Evolutionary conservation across 2,113 vertebrate genomes (phyloP).

Genomic region (Balaenoptera acutorostrata): DNA sequence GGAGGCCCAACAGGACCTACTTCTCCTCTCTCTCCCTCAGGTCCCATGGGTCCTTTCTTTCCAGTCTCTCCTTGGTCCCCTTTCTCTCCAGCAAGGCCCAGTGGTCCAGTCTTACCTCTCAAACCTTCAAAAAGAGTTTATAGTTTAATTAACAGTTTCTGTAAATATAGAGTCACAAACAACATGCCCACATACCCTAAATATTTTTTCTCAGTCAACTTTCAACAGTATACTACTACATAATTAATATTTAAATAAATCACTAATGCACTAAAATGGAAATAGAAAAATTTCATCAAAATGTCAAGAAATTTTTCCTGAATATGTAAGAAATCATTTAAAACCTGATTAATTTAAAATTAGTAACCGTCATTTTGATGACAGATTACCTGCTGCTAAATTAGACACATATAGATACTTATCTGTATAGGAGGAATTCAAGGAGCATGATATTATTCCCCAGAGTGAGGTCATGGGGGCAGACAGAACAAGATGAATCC

Average conservation of each 20-base stretch:
- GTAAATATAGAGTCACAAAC: neutral
- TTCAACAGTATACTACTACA: neutral
- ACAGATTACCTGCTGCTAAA: neutral
- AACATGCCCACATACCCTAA: neutral
- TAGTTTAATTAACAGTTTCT: constrained; percentile 45
- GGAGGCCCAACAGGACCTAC: constrained; percentile 82
- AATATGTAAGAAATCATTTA: neutral
- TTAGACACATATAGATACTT: neutral
- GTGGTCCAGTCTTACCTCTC: constrained; percentile 90
- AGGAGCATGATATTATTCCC: neutral
- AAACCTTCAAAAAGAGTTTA: constrained; percentile 86
- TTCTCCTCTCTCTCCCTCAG: constrained; percentile 84
- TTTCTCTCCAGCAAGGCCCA: constrained; percentile 89
- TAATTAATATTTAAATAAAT: neutral
- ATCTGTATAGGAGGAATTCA: neutral
- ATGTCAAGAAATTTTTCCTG: neutral
- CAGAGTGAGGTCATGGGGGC: neutral
- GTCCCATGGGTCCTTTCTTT: constrained; percentile 90
- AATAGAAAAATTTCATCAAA: neutral
- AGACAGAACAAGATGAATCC: neutral
- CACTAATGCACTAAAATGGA: neutral
- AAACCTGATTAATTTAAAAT: neutral
- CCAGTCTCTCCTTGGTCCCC: constrained; percentile 91
- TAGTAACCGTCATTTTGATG: neutral
- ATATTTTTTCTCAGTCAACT: neutral